These are phyloP conservation scores for Oceanites oceanicus DNA, from an alignment of 2,113 vertebrate genomes.

Conservation along the genomic window DNA sequence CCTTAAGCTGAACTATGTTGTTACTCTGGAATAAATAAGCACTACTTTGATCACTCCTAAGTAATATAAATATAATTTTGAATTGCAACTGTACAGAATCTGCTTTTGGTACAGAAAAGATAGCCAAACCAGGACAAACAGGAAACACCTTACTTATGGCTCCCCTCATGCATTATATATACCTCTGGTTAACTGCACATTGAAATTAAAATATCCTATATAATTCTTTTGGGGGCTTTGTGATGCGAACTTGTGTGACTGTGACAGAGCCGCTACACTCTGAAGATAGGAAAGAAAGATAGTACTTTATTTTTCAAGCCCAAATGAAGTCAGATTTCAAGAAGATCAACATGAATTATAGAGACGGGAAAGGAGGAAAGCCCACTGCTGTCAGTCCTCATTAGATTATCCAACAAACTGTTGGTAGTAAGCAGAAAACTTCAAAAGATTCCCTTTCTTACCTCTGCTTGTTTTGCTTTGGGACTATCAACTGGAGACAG, in stretches of 20 bases:
- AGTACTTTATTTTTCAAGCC: not conserved
- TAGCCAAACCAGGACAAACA: not conserved
- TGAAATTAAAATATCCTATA: not conserved
- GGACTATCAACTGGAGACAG: constrained; percentile 51
- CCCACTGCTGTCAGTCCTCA: not conserved
- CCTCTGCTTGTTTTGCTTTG: constrained; percentile 58
- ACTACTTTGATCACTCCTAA: not conserved
- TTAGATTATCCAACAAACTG: not conserved
- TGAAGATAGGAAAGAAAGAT: not conserved
- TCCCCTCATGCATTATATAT: not conserved
- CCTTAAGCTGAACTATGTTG: not conserved
- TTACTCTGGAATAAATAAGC: not conserved
- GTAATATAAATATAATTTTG: not conserved
- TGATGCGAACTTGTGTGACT: not conserved
- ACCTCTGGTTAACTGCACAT: not conserved
- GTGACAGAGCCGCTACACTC: not conserved
- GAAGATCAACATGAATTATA: not conserved
- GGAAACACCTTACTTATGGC: not conserved
- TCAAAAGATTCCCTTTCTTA: constrained; percentile 24
- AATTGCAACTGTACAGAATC: not conserved
- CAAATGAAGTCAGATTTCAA: not conserved
- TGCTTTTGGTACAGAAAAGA: not conserved
- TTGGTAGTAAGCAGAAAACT: not conserved
- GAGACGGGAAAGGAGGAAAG: not conserved
- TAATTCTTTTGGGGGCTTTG: not conserved